A percentile compares a stretch with the other conserved stretches of the same genome.
phyloP scores from a whole-genome alignment of 2,797 vertebrate genomes.

The Hoplostethus atlanticus region DNA sequence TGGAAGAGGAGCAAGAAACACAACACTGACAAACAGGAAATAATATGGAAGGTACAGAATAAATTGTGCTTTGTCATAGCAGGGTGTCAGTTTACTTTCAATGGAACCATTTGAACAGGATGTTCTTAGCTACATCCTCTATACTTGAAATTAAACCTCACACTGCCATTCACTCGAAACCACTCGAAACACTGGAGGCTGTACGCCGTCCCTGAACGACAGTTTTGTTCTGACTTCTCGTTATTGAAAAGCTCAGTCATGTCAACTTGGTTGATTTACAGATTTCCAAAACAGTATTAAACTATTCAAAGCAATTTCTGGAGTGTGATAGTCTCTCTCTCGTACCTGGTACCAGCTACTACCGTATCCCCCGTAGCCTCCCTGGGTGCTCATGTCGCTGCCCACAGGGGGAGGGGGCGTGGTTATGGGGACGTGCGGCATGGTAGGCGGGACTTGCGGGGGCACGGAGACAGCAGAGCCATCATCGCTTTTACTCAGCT shows the following conservation, averaged over 20 bases:
- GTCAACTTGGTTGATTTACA: too few species aligned
- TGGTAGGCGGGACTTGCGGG: conserved; percentile 59
- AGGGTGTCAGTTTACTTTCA: too few species aligned
- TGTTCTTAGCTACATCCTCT: too few species aligned
- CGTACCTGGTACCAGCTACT: conserved; percentile 88
- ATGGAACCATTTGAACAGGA: too few species aligned
- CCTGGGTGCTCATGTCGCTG: conserved; percentile 69
- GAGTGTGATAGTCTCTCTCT: neutral
- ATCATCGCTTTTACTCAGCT: conserved; percentile 80
- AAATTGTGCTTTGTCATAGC: neutral
- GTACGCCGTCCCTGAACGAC: too few species aligned
- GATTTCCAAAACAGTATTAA: neutral
- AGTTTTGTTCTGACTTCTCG: too few species aligned
- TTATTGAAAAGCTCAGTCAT: too few species aligned
- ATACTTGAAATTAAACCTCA: too few species aligned
- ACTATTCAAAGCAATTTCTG: neutral
- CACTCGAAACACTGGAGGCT: too few species aligned
- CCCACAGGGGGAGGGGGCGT: conserved; percentile 81
- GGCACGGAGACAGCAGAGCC: conserved; percentile 56
- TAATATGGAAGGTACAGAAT: neutral
- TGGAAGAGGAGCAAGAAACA: conserved; percentile 37
- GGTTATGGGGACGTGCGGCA: conserved; percentile 80
- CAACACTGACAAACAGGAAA: neutral
- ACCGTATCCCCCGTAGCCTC: conserved; percentile 80
- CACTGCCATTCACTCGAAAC: too few species aligned